These are phyloP conservation scores for Drosophila hamatofila DNA, from an alignment of 2,888 invertebrate genomes.

Conservation along the genomic window DNA sequence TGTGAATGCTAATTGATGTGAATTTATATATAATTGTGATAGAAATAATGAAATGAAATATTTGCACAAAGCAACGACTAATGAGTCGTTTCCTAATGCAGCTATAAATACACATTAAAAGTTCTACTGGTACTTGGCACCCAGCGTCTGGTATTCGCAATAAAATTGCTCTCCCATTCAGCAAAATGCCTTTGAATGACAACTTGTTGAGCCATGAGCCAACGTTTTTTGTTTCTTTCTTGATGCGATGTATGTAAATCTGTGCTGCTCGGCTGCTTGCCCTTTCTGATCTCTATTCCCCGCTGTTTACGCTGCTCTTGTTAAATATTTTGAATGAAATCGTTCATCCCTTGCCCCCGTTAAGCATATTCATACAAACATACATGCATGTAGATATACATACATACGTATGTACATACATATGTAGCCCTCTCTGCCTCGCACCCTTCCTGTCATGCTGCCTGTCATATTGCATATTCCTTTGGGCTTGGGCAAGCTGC, in stretches of 20 bases:
- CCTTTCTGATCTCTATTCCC: neutral
- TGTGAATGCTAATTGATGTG: neutral
- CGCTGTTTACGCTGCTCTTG: neutral
- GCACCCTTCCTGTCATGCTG: conserved; percentile 3
- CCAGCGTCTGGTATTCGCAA: neutral
- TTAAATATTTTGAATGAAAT: conserved; percentile 28
- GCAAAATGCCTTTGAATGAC: conserved; percentile 28
- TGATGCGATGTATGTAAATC: conserved; percentile 5
- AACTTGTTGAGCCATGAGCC: conserved; percentile 44
- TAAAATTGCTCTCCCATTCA: conserved; percentile 30
- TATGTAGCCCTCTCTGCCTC: neutral
- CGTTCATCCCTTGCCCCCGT: neutral
- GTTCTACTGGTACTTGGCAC: neutral
- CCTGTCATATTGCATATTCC: conserved; percentile 60
- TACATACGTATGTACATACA: neutral
- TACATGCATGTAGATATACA: neutral
- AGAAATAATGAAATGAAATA: neutral
- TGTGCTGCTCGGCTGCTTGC: neutral
- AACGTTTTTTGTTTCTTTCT: neutral
- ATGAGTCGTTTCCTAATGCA: neutral
- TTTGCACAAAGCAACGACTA: neutral
- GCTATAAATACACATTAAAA: neutral
- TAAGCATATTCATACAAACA: too few relatives aligned
- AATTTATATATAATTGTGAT: neutral
- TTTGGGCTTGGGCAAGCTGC: conserved; percentile 65